Conservation (phyloP, 2,797 vertebrate species). For the Psittacula echo region DNA sequence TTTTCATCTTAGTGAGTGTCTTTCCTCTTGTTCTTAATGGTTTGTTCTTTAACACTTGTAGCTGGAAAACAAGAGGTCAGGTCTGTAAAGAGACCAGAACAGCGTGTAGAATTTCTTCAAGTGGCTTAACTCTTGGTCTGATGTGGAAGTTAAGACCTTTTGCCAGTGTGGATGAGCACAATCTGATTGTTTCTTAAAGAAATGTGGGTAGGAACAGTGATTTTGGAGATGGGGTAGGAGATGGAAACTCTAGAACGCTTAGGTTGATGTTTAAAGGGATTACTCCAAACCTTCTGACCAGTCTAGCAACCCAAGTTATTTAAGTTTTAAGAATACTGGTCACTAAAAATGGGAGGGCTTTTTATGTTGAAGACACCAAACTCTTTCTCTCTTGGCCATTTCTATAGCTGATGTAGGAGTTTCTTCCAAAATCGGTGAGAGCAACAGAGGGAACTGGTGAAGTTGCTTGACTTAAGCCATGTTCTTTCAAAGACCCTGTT, state of each 20-base stretch:
- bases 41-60: background rate
- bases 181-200: background rate
- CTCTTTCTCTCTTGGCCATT: background rate
- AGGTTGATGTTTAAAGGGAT: background rate
- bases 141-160: background rate
- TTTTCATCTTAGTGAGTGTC: background rate
- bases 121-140: background rate
- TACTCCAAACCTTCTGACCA: background rate
- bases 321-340: background rate
- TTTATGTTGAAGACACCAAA: background rate
- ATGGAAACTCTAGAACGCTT: background rate
- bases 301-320: background rate
- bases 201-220: background rate
- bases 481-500: rapidly evolving
- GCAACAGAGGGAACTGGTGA: background rate
- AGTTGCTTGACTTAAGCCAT: background rate
- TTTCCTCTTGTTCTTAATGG: background rate
- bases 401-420: background rate
- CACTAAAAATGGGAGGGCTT: background rate
- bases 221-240: background rate
- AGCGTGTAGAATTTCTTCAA: background rate
- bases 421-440: background rate
- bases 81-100: background rate
- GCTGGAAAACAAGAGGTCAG: background rate
- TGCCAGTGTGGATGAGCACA: background rate